phyloP scores from a whole-genome alignment of 2,797 vertebrate species.

The Pangasius djambal region DNA sequence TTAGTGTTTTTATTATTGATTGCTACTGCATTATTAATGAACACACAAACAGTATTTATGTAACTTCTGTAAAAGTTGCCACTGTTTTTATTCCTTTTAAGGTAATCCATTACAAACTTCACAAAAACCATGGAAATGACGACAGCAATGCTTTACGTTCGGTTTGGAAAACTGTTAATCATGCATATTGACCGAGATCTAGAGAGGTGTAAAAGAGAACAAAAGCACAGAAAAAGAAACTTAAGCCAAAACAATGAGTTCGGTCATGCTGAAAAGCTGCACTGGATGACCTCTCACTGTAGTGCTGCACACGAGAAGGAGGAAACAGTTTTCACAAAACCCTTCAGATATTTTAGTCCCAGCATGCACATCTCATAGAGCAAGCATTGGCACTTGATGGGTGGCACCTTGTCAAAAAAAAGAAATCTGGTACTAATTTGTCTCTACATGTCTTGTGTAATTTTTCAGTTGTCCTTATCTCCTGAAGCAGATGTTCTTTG shows the following conservation, averaged over 20 bases:
- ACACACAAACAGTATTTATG: slow-evolving; percentile 45
- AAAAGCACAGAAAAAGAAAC: slow-evolving; percentile 34
- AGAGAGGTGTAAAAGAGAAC: slow-evolving; percentile 65
- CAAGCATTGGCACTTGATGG: slow-evolving; percentile 39
- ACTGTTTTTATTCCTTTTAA: slow-evolving; percentile 77
- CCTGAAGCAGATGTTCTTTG: slow-evolving; percentile 1
- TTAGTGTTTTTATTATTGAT: slow-evolving; percentile 31
- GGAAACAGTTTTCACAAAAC: slow-evolving; percentile 34
- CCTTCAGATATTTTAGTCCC: slow-evolving; percentile 67
- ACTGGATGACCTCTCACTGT: not conserved
- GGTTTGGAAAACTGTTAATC: slow-evolving; percentile 77
- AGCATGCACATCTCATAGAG: slow-evolving; percentile 70
- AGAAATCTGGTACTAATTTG: not conserved
- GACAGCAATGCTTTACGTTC: slow-evolving; percentile 77
- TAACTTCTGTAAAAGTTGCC: slow-evolving; percentile 68
- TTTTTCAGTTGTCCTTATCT: not conserved
- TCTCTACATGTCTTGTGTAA: not conserved
- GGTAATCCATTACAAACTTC: slow-evolving; percentile 85
- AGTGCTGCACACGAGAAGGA: not conserved
- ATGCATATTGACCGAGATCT: slow-evolving; percentile 78
- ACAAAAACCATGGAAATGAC: slow-evolving; percentile 80
- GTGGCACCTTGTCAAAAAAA: slow-evolving; percentile 23
- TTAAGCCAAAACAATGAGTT: slow-evolving; percentile 32
- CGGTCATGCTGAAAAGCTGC: slow-evolving; percentile 38
- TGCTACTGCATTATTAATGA: slow-evolving; percentile 33